Evolutionary conservation across 2,888 invertebrate species (phyloP).

Genomic region (Mayetiola destructor): DNA sequence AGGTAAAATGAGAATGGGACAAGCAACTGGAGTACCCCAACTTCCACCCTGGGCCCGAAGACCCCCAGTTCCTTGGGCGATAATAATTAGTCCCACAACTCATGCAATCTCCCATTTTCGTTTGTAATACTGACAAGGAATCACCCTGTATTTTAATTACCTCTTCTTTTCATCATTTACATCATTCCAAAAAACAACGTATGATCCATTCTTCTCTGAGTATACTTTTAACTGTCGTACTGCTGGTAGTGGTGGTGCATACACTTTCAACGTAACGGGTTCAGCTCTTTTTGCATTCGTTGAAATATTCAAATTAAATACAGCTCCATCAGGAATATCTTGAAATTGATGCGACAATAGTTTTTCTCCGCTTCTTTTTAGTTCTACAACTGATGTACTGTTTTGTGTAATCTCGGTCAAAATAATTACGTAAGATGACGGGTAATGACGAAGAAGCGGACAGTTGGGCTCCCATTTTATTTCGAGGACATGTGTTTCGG

Average conservation of each 20-base stretch:
- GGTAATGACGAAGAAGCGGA: constrained; percentile 29
- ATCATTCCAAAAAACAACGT: constrained; percentile 50
- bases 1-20: too few relatives aligned
- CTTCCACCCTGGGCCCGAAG: too few relatives aligned
- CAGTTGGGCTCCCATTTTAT: constrained; percentile 64
- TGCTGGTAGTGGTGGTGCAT: constrained; percentile 43
- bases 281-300: constrained; percentile 29
- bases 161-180: not conserved
- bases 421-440: constrained; percentile 34
- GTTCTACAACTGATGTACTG: constrained; percentile 35
- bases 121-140: too few relatives aligned
- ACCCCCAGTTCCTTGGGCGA: too few relatives aligned
- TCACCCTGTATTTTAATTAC: not conserved
- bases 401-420: constrained; percentile 38
- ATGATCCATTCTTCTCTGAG: constrained; percentile 45
- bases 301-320: constrained; percentile 38
- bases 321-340: constrained; percentile 40
- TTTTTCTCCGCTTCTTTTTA: constrained; percentile 38
- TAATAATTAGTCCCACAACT: too few relatives aligned
- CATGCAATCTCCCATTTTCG: too few relatives aligned
- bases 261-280: constrained; percentile 36
- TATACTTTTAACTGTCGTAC: constrained; percentile 49
- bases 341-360: constrained; percentile 40
- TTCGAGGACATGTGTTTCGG: constrained; percentile 37
- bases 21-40: too few relatives aligned